phyloP scores from a whole-genome alignment of 2,113 vertebrate genomes.

The Xiphias gladius region DNA sequence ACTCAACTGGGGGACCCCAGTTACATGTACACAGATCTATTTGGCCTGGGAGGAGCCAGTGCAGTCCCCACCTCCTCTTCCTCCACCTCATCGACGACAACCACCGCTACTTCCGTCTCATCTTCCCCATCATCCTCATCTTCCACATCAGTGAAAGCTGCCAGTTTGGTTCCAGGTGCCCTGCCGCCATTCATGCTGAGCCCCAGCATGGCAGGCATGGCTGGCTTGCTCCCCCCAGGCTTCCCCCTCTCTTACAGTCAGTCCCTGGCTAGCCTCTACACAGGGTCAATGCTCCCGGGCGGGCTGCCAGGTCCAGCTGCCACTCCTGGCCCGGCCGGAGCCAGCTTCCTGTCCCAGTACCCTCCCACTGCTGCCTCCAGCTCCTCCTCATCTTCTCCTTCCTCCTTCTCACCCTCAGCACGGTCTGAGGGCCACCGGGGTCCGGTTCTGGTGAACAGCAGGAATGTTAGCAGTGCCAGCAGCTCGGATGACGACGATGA shows the following conservation, averaged over 20 bases:
- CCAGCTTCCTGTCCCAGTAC: slow-evolving; percentile 91
- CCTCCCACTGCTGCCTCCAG: slow-evolving; percentile 80
- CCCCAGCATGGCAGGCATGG: slow-evolving; percentile 84
- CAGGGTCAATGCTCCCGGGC: slow-evolving; percentile 78
- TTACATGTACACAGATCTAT: slow-evolving; percentile 91
- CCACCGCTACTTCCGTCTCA: slow-evolving; percentile 51
- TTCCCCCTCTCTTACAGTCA: slow-evolving; percentile 92
- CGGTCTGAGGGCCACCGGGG: slow-evolving; percentile 85
- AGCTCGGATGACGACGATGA: slow-evolving; percentile 86
- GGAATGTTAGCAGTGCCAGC: slow-evolving; percentile 58
- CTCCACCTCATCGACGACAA: slow-evolving; percentile 86
- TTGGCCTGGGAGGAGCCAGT: slow-evolving; percentile 52
- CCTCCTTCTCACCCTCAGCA: slow-evolving; percentile 83
- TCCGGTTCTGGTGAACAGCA: slow-evolving; percentile 82
- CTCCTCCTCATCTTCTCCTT: slow-evolving; percentile 85
- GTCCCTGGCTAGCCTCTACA: slow-evolving; percentile 86
- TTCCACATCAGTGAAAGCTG: slow-evolving; percentile 85
- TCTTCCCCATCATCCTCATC: slow-evolving; percentile 83
- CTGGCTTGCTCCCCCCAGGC: slow-evolving; percentile 88
- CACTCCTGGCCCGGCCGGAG: slow-evolving; percentile 90
- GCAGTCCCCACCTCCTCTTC: slow-evolving; percentile 81
- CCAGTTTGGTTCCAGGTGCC: slow-evolving; percentile 88
- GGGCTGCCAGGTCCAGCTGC: slow-evolving; percentile 86
- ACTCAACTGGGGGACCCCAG: slow-evolving; percentile 88
- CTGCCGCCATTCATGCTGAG: slow-evolving; percentile 91